phyloP scores from a whole-genome alignment of 2,797 vertebrate genomes.

The Epinephelus awoara region DNA sequence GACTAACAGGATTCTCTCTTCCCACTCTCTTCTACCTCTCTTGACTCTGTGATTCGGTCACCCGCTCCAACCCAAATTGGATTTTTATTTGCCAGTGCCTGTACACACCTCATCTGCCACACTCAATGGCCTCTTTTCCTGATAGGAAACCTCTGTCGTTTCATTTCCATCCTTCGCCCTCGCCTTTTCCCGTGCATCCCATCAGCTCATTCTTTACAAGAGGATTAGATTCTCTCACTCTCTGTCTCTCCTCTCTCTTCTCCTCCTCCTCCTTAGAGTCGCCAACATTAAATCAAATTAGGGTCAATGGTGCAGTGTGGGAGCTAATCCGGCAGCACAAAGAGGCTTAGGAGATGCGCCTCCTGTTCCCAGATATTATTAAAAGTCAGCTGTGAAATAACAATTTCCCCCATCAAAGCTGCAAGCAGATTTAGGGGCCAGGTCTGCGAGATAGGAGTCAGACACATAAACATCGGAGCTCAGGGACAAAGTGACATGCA shows the following conservation, averaged over 20 bases:
- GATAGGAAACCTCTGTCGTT: conserved; percentile 78
- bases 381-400: conserved; percentile 86
- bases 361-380: conserved; percentile 85
- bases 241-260: conserved; percentile 65
- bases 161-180: conserved; percentile 71
- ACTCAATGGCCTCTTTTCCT: conserved; percentile 72
- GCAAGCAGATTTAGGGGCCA: conserved; percentile 67
- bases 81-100: conserved; percentile 77
- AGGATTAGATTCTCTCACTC: conserved; percentile 82
- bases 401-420: conserved; percentile 82
- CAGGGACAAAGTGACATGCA: conserved; percentile 35
- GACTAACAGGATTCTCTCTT: conserved; percentile 80
- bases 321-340: conserved; percentile 86
- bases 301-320: conserved; percentile 85
- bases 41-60: conserved; percentile 65
- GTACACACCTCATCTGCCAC: conserved; percentile 80
- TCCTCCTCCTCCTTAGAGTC: conserved; percentile 81
- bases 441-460: conserved; percentile 67
- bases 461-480: conserved; percentile 46
- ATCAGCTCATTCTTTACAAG: conserved; percentile 83
- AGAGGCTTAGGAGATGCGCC: conserved; percentile 86
- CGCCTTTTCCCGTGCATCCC: conserved; percentile 70
- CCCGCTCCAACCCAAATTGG: conserved; percentile 75
- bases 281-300: conserved; percentile 89
- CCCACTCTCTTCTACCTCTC: conserved; percentile 64